Percentiles rank a stretch among this genome's conserved stretches.
Evolutionary conservation across 2,888 invertebrate genomes (phyloP).

Genomic region (Philopedon plagiatum): DNA sequence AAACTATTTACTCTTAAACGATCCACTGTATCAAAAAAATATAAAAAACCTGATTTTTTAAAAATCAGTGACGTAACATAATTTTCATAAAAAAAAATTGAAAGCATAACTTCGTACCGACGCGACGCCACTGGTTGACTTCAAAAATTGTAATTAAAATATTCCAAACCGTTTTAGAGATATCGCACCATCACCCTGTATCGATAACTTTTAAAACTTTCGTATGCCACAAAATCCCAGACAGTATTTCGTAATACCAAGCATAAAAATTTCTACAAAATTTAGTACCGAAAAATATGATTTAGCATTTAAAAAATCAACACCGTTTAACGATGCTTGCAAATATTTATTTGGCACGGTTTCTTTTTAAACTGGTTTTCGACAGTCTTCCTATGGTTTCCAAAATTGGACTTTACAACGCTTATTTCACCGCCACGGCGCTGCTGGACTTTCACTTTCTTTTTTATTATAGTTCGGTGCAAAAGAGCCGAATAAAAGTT

Average conservation of each 20-base stretch:
- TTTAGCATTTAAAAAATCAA: background rate
- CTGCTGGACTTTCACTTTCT: slow-evolving; percentile 51
- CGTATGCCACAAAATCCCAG: background rate
- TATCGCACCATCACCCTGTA: too few species aligned
- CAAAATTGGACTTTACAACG: slow-evolving; percentile 44
- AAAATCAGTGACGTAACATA: too few species aligned
- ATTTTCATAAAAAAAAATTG: too few species aligned
- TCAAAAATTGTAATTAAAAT: too few species aligned
- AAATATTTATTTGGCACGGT: slow-evolving; percentile 42
- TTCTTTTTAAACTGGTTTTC: slow-evolving; percentile 46
- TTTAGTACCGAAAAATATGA: background rate
- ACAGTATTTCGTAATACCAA: background rate
- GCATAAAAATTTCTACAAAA: background rate
- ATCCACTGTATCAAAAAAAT: too few species aligned
- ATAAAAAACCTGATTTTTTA: too few species aligned
- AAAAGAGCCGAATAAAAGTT: slow-evolving; percentile 35
- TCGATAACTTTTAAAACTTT: too few species aligned
- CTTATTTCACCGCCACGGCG: slow-evolving; percentile 26
- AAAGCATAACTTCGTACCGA: too few species aligned
- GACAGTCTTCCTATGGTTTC: slow-evolving; percentile 37
- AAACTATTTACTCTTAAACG: too few species aligned
- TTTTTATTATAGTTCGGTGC: slow-evolving; percentile 34
- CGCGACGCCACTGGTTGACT: too few species aligned
- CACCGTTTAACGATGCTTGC: slow-evolving; percentile 5
- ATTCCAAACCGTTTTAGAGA: too few species aligned